Percentiles rank a stretch among this genome's conserved stretches.
Conservation (phyloP, 2,797 vertebrate genomes). For the Prionace glauca region DNA sequence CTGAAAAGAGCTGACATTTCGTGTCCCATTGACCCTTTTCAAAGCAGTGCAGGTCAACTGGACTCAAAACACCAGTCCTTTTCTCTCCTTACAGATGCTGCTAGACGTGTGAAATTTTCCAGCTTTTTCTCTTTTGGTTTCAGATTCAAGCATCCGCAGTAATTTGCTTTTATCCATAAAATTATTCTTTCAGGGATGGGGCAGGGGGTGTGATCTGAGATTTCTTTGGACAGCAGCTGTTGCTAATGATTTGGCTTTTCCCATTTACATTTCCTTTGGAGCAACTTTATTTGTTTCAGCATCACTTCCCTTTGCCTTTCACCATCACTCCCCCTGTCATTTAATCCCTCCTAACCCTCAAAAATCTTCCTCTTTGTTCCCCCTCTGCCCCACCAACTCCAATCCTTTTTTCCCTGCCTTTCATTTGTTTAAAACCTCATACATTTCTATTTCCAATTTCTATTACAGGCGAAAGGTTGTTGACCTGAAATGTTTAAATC, state of each 20-base stretch:
- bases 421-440: neutral
- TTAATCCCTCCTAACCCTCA: neutral
- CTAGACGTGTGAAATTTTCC: too few species aligned
- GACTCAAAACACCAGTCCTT: too few species aligned
- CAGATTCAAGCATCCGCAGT: too few species aligned
- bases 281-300: neutral
- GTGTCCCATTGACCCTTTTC: too few species aligned
- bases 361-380: neutral
- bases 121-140: too few species aligned
- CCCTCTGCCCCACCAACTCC: too few species aligned
- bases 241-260: neutral
- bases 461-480: neutral
- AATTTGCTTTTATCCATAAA: neutral
- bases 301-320: neutral
- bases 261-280: neutral
- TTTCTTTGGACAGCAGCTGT: neutral
- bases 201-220: neutral
- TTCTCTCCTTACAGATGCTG: too few species aligned
- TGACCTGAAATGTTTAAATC: neutral
- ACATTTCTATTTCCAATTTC: neutral
- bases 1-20: too few species aligned
- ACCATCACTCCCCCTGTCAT: neutral
- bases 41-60: too few species aligned
- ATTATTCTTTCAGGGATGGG: neutral
- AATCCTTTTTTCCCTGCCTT: neutral